Conservation (phyloP, 2,888 invertebrate species). For the Cephus pygmeus region DNA sequence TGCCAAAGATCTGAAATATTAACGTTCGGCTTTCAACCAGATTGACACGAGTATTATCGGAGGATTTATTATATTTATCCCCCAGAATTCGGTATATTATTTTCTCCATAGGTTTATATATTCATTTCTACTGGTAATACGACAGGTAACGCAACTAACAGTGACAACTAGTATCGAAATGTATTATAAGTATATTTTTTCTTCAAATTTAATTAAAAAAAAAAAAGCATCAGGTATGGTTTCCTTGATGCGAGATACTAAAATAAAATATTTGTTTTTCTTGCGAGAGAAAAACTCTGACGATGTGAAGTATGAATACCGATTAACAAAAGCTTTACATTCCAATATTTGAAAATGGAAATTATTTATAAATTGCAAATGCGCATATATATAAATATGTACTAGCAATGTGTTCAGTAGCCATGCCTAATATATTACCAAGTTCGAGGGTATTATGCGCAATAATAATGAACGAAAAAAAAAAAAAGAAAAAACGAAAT, state of each 20-base stretch:
- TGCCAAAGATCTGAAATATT: slow-evolving; percentile 45
- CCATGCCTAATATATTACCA: not conserved
- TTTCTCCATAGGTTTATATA: not conserved
- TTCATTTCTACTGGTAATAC: not conserved
- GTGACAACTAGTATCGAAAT: not conserved
- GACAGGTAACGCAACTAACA: not conserved
- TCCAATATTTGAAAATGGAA: not conserved
- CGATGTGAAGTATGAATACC: not conserved
- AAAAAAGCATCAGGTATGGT: not conserved
- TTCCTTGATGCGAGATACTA: not conserved
- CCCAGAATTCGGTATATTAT: not conserved
- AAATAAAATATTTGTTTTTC: not conserved
- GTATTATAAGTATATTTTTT: not conserved
- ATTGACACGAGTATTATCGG: slow-evolving; percentile 18
- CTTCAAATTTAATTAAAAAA: not conserved
- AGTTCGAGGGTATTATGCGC: not conserved
- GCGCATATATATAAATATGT: not conserved
- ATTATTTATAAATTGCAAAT: too few relatives aligned
- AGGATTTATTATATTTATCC: not conserved
- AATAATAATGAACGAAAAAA: not conserved
- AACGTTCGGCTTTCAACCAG: slow-evolving; percentile 34
- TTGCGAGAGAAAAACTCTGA: not conserved
- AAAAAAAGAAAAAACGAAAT: not conserved
- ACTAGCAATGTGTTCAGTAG: not conserved
- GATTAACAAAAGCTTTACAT: not conserved